Conservation (phyloP, 2,888 invertebrate species). For the Geotrupes spiniger region DNA sequence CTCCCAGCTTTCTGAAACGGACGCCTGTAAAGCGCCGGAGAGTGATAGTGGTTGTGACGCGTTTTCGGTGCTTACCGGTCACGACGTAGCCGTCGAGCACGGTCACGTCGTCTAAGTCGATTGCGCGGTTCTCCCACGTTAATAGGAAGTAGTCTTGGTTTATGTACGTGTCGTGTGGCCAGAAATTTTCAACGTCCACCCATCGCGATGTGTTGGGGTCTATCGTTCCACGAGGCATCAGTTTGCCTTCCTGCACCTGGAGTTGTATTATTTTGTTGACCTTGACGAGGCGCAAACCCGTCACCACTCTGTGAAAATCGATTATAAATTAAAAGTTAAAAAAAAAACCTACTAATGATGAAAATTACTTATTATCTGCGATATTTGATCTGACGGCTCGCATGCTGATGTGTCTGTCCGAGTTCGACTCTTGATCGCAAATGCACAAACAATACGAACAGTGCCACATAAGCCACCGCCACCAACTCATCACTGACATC, state of each 20-base stretch:
- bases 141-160: conserved; percentile 75
- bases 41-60: no score
- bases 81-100: no score
- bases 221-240: conserved; percentile 67
- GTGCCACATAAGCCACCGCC: conserved; percentile 75
- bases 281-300: no score
- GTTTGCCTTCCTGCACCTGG: no score
- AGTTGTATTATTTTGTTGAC: no score
- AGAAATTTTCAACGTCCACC: conserved; percentile 63
- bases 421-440: conserved; percentile 55
- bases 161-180: conserved; percentile 56
- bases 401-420: conserved; percentile 55
- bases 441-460: conserved; percentile 64
- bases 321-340: no score
- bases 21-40: conserved; percentile 51
- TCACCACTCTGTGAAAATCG: conserved; percentile 69
- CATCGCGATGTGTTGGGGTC: conserved; percentile 60
- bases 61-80: no score
- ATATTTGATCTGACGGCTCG: conserved; percentile 42
- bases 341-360: no score
- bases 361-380: conserved; percentile 36
- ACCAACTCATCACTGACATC: conserved; percentile 70
- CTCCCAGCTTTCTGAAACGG: conserved; percentile 52
- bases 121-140: conserved; percentile 70
- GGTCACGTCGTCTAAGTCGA: conserved; percentile 87